Conservation (phyloP, 2,113 vertebrate species). For the Rynchops niger region DNA sequence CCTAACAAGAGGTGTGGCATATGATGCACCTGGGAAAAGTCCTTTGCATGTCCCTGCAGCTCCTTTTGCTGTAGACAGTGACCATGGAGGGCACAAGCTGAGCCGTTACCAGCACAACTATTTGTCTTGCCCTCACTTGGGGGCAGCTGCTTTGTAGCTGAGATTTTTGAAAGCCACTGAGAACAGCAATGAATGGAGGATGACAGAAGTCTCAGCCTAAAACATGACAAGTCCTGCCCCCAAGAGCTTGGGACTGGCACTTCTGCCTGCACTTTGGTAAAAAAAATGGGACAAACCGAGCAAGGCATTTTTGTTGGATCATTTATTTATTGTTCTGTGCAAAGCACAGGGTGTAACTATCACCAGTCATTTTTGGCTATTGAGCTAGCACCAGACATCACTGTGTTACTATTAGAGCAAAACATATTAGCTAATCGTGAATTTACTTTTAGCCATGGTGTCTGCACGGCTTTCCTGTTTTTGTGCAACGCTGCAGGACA, state of each 20-base stretch:
- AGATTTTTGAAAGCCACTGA: slow-evolving; percentile 1
- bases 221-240: not conserved
- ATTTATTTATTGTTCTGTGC: slow-evolving; percentile 67
- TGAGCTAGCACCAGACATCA: slow-evolving; percentile 49
- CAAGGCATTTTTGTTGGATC: slow-evolving; percentile 48
- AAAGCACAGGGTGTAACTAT: slow-evolving; percentile 65
- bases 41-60: not conserved
- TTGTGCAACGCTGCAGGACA: not conserved
- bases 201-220: not conserved
- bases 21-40: not conserved
- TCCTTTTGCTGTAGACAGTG: not conserved
- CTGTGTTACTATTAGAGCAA: slow-evolving; percentile 52
- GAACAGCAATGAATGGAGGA: not conserved
- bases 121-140: not conserved
- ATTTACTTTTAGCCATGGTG: slow-evolving; percentile 63
- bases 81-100: not conserved
- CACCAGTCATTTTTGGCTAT: slow-evolving; percentile 63
- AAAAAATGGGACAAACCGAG: not conserved
- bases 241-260: not conserved
- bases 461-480: slow-evolving; percentile 54
- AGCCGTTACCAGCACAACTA: not conserved
- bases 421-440: slow-evolving; percentile 66
- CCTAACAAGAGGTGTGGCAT: not conserved
- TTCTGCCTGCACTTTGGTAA: not conserved
- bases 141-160: not conserved